Percentiles rank a stretch among this genome's conserved stretches.
These are phyloP conservation scores for Beroe ovata DNA, from an alignment of 37 sponge, comb jelly and placozoan genomes.

Conservation along the genomic window DNA sequence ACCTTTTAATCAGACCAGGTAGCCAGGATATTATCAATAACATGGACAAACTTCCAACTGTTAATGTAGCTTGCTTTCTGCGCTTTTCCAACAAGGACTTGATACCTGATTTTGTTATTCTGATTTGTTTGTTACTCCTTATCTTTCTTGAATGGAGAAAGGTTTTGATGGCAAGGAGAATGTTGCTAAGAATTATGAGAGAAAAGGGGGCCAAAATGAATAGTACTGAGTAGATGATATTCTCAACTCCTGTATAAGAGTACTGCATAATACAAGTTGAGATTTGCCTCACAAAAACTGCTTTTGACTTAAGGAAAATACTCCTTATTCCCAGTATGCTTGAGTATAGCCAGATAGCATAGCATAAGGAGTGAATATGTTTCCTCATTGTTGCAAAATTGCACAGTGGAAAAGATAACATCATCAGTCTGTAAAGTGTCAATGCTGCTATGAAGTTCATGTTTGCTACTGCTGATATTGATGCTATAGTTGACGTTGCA, in stretches of 20 bases:
- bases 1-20: slow-evolving; percentile 45
- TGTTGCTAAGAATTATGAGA: slow-evolving; percentile 28
- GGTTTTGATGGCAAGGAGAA: slow-evolving; percentile 39
- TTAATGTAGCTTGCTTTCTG: slow-evolving; percentile 31
- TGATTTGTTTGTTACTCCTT: background rate
- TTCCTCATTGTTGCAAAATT: background rate
- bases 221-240: slow-evolving; percentile 3
- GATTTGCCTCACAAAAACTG: slow-evolving; percentile 32
- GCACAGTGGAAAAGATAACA: slow-evolving; percentile 19
- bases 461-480: slow-evolving; percentile 38
- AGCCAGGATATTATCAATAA: slow-evolving; percentile 27
- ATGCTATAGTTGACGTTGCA: background rate
- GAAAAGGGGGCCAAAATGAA: slow-evolving; percentile 27
- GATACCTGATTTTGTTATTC: slow-evolving; percentile 51
- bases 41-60: slow-evolving; percentile 47
- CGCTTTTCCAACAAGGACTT: slow-evolving; percentile 18
- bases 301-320: slow-evolving; percentile 15
- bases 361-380: background rate
- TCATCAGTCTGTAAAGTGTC: slow-evolving; percentile 2
- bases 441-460: slow-evolving; percentile 43
- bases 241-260: slow-evolving; percentile 34
- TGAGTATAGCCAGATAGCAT: slow-evolving; percentile 19
- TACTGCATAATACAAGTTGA: slow-evolving; percentile 60
- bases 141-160: background rate
- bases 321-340: slow-evolving; percentile 33